Evolutionary conservation across 2,113 vertebrate species (phyloP), one percentile per base, ranked within the genome.

Genomic region (Hyperopisus bebe): DNA sequence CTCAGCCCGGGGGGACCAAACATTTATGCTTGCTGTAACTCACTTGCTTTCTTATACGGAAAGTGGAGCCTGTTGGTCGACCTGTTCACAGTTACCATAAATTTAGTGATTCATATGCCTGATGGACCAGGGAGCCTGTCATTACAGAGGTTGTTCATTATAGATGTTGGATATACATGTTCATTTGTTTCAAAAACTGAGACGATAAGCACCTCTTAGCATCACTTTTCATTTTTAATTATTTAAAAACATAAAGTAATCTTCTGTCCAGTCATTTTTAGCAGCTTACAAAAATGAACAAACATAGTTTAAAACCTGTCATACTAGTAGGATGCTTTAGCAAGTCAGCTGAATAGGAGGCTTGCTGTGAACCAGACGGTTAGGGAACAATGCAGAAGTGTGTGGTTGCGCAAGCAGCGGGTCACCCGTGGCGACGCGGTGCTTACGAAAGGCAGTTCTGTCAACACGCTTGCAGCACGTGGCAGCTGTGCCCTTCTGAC

Each of bases 181-280:
- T 66, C 13, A 11, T 80, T 77, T 80, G 74, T 42, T 47, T 47
- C 6, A 84, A 84, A 19, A 46, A 84, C 44, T 46, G 80, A 84
- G 44, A 84, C 80, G 2, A 46, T 5, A 46, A 42, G 39, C 19
- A 24, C 44, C 42, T 84, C 27, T 47, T 24, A 84, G 80, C 82
- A 84, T 80, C 74, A 70, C 62, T 44, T 82, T 90, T 90, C 86
- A 77, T 84, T 92, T 91, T 90, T 88, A 84, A 86, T 85, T 86
- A 90, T 92, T 90, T 91, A 92, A 90, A 92, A 93, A 93, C 89
- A 91, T 80, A 90, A 86, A 89, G 51, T 92, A 91, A 89, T 90
- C 46, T 90, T 90, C 86, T 91, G 88, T 91, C 88, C 88, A 91
- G 90, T 90, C 89, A 88, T 82, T 77, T 91, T 91, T 90, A 94